These are phyloP conservation scores for Gymnoscelis rufifasciata DNA, from an alignment of 2,888 invertebrate genomes.

Conservation along the genomic window DNA sequence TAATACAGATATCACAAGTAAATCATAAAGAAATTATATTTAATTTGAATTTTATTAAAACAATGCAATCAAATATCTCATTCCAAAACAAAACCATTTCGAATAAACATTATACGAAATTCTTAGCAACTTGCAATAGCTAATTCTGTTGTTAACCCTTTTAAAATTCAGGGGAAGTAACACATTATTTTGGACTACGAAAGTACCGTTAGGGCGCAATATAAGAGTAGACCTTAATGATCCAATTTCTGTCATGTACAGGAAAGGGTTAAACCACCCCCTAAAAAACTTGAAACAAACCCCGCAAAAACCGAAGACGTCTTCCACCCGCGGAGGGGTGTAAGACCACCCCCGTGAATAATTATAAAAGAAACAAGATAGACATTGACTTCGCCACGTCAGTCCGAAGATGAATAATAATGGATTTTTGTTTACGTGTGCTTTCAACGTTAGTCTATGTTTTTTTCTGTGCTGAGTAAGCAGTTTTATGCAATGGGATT, in stretches of 20 bases:
- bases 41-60: no score
- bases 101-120: no score
- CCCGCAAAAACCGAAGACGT: constrained; percentile 79
- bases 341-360: constrained; percentile 60
- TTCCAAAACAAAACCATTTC: no score
- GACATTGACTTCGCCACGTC: constrained; percentile 76
- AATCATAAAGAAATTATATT: no score
- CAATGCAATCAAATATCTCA: no score
- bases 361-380: constrained; percentile 80
- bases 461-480: no score
- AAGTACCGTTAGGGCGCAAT: constrained; percentile 27
- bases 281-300: constrained; percentile 79
- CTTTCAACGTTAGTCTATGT: constrained; percentile 51
- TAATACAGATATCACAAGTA: no score
- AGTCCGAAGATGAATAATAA: constrained; percentile 75
- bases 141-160: constrained; percentile 3
- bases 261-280: constrained; percentile 78
- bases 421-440: constrained; percentile 74
- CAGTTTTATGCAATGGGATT: no score
- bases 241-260: constrained; percentile 79
- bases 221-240: constrained; percentile 61
- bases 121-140: not conserved
- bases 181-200: constrained; percentile 35
- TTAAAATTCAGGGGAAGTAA: constrained; percentile 36
- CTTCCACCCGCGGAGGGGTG: constrained; percentile 47